Evolutionary conservation across 1,140 invertebrate genomes (phyloP).

Genomic region (Eurosta solidaginis): DNA sequence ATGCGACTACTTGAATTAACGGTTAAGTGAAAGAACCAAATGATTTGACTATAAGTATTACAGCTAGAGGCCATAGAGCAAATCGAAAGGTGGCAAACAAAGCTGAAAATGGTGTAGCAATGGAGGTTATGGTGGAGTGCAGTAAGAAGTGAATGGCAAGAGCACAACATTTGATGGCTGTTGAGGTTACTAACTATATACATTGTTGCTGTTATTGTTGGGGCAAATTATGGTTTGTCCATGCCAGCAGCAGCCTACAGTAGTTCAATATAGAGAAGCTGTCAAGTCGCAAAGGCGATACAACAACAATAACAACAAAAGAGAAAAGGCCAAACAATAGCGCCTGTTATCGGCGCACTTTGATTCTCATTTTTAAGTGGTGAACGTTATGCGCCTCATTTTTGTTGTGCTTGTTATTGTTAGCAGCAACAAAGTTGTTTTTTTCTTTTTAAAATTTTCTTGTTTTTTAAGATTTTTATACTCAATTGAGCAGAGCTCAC

Average conservation of each 20-base stretch:
- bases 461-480: background rate
- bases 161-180: background rate
- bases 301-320: background rate
- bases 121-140: background rate
- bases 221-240: slow-evolving; percentile 3
- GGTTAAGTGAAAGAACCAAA: background rate
- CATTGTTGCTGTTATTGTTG: background rate
- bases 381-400: background rate
- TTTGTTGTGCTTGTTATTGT: background rate
- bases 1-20: slow-evolving; percentile 19
- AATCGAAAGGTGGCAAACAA: slow-evolving; percentile 1
- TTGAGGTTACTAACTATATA: too few species aligned
- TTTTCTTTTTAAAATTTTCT: background rate
- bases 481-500: too few species aligned
- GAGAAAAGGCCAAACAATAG: background rate
- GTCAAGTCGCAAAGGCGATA: background rate
- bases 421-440: background rate
- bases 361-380: slow-evolving; percentile 15
- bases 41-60: too few species aligned
- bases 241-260: slow-evolving; percentile 4
- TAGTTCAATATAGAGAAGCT: background rate
- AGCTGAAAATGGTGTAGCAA: background rate
- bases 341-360: slow-evolving; percentile 25
- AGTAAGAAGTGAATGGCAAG: background rate
- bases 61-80: background rate